Evolutionary conservation across 2,888 invertebrate species (phyloP), one percentile per base, ranked within the genome.

Genomic region (Petrolisthes cinctipes): DNA sequence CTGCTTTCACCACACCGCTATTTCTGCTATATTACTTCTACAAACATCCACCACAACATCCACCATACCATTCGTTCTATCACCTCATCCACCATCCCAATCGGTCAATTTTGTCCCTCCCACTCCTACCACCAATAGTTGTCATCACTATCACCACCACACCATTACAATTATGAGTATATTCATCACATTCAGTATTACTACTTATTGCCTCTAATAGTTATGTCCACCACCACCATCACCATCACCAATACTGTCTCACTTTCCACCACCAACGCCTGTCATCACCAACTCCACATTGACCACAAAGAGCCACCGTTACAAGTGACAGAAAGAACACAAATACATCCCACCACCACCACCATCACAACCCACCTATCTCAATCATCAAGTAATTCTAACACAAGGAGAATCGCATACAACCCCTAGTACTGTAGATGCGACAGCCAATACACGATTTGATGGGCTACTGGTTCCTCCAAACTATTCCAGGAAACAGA

Each of bases 201-300:
- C 71, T 20, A 71, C 20, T 20, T n/a, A 14, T n/a, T 71, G 17
- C 71, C 14, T 20, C 71, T 6, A n/a, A n/a, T n/a, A 6, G n/a
- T 71, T 20, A 11, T n/a, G 14, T 20, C 20, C 71, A n/a, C n/a
- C n/a, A n/a, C n/a, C n/a, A n/a, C n/a, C n/a, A n/a, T 17, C 71
- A 71, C 71, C 71, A 71, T n/a, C 71, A 71, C 20, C 71, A 71
- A 11, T 71, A 71, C 71, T 71, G 71, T 71, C 71, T 37, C 37
- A 37, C 37, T 37, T 37, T 37, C 37, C 37, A 37, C 37, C 37
- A 37, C 37, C 37, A 37, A 37, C 37, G 37, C 37, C 66, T 61
- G 4, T 61, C 66, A 61, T 61, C 66, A 61, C 66, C 66, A 61
- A 9, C 66, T 14, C 17, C 66, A 61, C 11, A 61, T 14, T 61